phyloP scores from a whole-genome alignment of 2,888 invertebrate species.

The Deilephila porcellus region DNA sequence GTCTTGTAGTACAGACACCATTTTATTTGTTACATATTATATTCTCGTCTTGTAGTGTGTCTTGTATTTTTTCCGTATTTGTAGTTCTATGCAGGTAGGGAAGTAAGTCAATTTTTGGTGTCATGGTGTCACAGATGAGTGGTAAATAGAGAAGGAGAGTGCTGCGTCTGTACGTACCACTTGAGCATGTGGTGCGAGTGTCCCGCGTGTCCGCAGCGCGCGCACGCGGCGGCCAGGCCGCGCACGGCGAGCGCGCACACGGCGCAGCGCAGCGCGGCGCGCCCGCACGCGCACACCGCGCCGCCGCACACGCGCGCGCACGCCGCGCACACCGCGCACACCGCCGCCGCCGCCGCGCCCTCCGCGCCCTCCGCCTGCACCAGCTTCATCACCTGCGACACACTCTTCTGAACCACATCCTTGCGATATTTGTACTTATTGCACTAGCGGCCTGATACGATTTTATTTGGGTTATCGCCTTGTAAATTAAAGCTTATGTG shows the following conservation, averaged over 20 bases:
- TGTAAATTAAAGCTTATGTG: no score
- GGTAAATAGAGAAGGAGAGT: no score
- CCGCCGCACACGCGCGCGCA: slow-evolving; percentile 93
- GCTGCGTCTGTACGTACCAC: slow-evolving; percentile 82
- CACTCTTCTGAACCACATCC: neutral
- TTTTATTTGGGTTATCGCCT: no score
- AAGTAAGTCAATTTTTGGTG: no score
- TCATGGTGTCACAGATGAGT: no score
- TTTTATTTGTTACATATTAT: no score
- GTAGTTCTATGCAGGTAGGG: no score
- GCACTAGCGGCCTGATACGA: no score
- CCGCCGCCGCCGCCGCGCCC: slow-evolving; percentile 89
- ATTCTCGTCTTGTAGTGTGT: no score
- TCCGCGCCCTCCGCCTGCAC: slow-evolving; percentile 89
- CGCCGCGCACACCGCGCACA: slow-evolving; percentile 89
- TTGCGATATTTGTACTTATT: neutral
- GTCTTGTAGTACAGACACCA: no score
- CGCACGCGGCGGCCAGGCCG: slow-evolving; percentile 93
- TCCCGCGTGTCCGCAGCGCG: slow-evolving; percentile 96
- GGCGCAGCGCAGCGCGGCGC: slow-evolving; percentile 90
- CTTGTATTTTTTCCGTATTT: no score
- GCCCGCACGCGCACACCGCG: slow-evolving; percentile 91
- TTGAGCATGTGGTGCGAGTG: slow-evolving; percentile 93
- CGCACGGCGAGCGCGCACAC: slow-evolving; percentile 94
- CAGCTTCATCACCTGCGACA: slow-evolving; percentile 84